These are phyloP conservation scores for Theristicus caerulescens DNA, from an alignment of 2,113 vertebrate species.

Conservation along the genomic window DNA sequence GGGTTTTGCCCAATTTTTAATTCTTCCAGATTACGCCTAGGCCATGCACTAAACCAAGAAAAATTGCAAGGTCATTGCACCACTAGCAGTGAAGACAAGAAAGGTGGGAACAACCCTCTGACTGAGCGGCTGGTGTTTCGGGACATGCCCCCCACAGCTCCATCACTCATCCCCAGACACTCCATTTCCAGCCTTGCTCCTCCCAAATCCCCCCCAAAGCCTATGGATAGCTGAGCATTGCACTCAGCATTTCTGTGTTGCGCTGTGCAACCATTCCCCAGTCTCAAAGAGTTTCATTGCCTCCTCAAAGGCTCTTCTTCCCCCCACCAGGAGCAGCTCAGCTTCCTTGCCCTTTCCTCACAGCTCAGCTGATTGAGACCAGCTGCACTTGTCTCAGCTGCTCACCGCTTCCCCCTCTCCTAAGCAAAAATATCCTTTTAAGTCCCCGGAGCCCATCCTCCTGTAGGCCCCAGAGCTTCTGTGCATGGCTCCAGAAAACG, in stretches of 20 bases:
- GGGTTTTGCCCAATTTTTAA: background rate
- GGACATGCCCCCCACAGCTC: background rate
- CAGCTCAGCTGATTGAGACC: background rate
- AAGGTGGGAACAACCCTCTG: background rate
- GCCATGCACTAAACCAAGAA: background rate
- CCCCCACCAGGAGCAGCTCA: fast-evolving
- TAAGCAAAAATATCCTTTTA: background rate
- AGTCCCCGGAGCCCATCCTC: background rate
- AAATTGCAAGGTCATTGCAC: background rate
- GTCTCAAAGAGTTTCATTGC: background rate
- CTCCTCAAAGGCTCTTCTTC: background rate
- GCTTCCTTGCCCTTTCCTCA: background rate
- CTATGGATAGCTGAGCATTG: background rate
- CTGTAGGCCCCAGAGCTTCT: background rate
- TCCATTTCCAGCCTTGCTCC: background rate
- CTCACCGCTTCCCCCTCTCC: background rate
- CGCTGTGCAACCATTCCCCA: background rate
- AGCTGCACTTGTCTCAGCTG: background rate
- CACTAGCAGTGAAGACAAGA: background rate
- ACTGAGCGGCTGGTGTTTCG: fast-evolving
- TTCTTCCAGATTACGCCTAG: background rate
- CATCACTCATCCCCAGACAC: fast-evolving
- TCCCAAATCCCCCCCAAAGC: background rate
- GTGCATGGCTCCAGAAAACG: fast-evolving
- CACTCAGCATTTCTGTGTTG: background rate